Base-by-base conservation (phyloP, 2,797 vertebrate species). In the Eidolon dupreanum region DNA sequence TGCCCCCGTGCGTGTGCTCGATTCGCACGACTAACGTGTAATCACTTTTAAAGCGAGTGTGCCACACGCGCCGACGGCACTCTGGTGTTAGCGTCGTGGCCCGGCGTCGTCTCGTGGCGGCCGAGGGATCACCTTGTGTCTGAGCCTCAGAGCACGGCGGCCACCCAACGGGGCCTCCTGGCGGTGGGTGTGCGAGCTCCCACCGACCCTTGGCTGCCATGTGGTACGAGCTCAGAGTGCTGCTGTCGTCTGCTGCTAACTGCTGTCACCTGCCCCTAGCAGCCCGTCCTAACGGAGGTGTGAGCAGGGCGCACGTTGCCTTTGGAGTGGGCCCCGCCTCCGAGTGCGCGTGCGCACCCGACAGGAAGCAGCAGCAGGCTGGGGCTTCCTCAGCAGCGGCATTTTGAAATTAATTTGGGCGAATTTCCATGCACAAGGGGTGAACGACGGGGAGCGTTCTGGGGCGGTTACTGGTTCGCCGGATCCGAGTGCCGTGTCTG, bases 181-280 rank as follows among this genome's bases (percentile, higher is more conserved):
- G 91, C 97, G 96, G 97, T 98, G 91, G 98, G 96, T 96, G 96
- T 98, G 96, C 96, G 98, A 75, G 97, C 96, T 98, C 96, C 96
- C 98, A 97, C 90, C 99, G 99, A 99, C 99, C 99, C 99, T 99
- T 98, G 98, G 98, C 98, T 97, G 95, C 99, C 99, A 99, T 99
- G 99, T 99, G 99, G 98, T 99, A 98, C 98, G 98, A 97, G 98
- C 98, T 98, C 98, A 97, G 98, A 99, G 99, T 98, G 98, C 98
- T 98, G 98, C 99, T 99, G 99, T 99, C 99, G 99, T 99, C 99
- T 99, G 99, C 99, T 99, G 98, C 98, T 99, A 99, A 99, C 99
- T 99, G 99, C 98, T 99, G 99, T 99, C 99, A 99, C 99, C 99
- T 99, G 99, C 99, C 98, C 97, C 89, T 97, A 97, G 98, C 98